These are phyloP conservation scores for Serilophus lunatus DNA, from an alignment of 2,113 vertebrate species.

Conservation along the genomic window DNA sequence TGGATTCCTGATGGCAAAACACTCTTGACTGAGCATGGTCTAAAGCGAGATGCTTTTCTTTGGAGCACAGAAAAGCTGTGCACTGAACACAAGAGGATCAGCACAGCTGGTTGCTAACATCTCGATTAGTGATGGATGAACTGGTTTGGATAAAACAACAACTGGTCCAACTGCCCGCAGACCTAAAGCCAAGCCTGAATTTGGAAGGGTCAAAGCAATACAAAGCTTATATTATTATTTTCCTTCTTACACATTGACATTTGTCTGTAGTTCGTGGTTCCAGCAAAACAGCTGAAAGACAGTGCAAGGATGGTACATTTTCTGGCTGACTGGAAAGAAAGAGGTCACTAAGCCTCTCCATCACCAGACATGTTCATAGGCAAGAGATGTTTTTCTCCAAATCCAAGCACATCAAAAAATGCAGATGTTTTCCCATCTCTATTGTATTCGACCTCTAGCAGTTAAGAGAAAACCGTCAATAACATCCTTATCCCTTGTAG, in stretches of 20 bases:
- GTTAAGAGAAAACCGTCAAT: neutral
- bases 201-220: conserved; percentile 15
- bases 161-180: conserved; percentile 1
- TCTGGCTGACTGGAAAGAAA: neutral
- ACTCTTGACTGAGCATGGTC: conserved; percentile 11
- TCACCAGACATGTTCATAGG: neutral
- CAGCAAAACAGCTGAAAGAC: neutral
- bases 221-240: neutral
- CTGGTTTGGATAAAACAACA: conserved; percentile 50
- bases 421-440: rapidly evolving
- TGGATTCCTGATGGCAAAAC: conserved; percentile 36
- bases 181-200: conserved; percentile 36
- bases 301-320: neutral
- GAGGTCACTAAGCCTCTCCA: neutral
- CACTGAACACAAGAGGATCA: conserved; percentile 1
- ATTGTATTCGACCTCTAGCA: neutral
- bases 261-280: neutral
- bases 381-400: neutral
- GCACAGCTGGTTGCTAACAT: conserved; percentile 38
- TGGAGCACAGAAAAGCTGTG: neutral
- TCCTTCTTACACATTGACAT: neutral
- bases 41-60: conserved; percentile 11
- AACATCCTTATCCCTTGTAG: neutral
- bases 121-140: conserved; percentile 29
- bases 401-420: neutral